Evolutionary conservation across 2,113 vertebrate genomes (phyloP).

Genomic region (Fulica atra): DNA sequence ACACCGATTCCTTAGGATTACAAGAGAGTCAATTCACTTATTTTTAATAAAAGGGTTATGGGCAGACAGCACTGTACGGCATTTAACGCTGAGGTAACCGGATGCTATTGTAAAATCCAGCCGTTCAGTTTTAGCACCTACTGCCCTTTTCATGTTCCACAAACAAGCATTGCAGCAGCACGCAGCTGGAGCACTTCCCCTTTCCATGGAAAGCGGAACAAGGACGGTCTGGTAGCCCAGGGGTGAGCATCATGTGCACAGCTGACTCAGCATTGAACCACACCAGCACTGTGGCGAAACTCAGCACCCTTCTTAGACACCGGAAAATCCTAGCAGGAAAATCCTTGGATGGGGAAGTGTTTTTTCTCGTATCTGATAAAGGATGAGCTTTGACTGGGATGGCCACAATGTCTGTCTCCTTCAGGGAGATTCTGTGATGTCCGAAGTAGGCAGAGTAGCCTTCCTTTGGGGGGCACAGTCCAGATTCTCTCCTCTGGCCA

Average conservation of each 20-base stretch:
- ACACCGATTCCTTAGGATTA: neutral
- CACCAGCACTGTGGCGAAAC: neutral
- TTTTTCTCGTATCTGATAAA: neutral
- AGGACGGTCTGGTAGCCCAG: neutral
- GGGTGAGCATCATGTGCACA: rapidly evolving
- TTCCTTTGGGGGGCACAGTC: rapidly evolving
- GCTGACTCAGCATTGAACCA: neutral
- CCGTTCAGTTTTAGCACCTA: neutral
- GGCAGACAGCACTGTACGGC: too few relatives aligned
- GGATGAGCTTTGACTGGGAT: neutral
- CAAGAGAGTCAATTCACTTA: neutral
- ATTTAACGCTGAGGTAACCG: neutral
- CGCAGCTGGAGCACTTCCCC: neutral
- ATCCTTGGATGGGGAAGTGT: neutral
- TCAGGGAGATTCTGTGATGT: neutral
- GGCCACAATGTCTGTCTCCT: neutral
- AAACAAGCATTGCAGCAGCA: neutral
- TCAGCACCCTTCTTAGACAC: neutral
- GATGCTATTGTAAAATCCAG: neutral
- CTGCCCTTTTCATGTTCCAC: neutral
- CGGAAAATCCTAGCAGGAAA: neutral
- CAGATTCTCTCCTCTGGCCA: neutral
- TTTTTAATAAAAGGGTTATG: neutral
- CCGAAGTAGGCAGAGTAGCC: neutral
- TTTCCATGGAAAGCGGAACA: neutral